Evolutionary conservation across 2,113 vertebrate genomes (phyloP).

Genomic region (Amphiprion percula): DNA sequence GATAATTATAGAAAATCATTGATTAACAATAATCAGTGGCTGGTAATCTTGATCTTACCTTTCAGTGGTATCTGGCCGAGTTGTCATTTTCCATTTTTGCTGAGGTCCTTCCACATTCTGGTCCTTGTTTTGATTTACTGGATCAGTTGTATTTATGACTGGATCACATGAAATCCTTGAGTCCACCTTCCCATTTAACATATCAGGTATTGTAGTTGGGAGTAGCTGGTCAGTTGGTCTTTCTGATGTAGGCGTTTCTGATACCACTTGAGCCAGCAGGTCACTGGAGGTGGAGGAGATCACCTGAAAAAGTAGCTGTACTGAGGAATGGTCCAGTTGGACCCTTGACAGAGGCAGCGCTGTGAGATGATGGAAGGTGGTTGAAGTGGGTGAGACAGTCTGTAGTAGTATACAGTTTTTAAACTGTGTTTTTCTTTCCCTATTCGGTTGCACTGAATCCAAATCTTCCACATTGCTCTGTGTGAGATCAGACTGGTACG

Average conservation of each 20-base stretch:
- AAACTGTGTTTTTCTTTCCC: neutral
- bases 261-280: constrained; percentile 52
- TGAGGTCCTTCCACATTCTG: neutral
- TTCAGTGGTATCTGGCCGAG: no score
- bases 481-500: neutral
- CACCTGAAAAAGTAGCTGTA: constrained; percentile 70
- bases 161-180: neutral
- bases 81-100: neutral
- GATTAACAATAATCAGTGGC: no score
- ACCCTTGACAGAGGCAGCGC: constrained; percentile 46
- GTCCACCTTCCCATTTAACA: no score
- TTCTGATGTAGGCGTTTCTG: constrained; percentile 40
- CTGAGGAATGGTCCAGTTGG: constrained; percentile 63
- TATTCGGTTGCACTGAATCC: neutral
- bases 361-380: constrained; percentile 1
- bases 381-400: neutral
- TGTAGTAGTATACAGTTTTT: neutral
- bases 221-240: neutral
- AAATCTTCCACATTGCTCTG: neutral
- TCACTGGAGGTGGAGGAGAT: constrained; percentile 75
- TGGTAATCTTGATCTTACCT: no score
- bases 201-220: no score
- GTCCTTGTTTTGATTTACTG: neutral
- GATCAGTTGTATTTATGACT: neutral
- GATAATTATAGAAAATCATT: no score